Conservation (phyloP, 2,888 invertebrate species). For the Pantelozetes paolii region DNA sequence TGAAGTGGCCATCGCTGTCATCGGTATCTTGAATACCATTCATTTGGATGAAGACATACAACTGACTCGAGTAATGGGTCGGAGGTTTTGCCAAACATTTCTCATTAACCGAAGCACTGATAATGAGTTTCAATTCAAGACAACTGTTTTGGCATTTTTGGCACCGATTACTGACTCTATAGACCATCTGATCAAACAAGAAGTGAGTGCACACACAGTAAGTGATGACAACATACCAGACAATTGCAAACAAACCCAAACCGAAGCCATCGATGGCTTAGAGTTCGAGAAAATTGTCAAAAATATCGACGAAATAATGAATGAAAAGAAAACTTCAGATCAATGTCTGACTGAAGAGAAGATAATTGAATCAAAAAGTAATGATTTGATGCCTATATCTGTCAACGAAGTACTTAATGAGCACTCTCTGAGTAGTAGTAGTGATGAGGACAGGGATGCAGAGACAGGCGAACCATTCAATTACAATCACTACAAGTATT, state of each 20-base stretch:
- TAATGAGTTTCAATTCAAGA: neutral
- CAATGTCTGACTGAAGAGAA: neutral
- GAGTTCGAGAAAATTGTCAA: constrained; percentile 12
- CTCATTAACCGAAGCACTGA: neutral
- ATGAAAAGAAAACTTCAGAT: neutral
- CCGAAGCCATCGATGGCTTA: neutral
- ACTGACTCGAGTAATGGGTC: neutral
- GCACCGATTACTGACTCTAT: constrained; percentile 1
- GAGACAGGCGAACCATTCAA: neutral
- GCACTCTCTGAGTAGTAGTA: neutral
- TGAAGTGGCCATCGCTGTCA: neutral
- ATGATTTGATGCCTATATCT: constrained; percentile 31
- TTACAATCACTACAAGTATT: neutral
- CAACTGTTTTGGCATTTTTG: constrained; percentile 7
- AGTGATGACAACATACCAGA: neutral
- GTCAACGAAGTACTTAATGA: neutral
- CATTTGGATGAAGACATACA: neutral
- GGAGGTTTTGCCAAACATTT: constrained; percentile 21
- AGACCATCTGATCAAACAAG: neutral
- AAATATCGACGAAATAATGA: constrained; percentile 8
- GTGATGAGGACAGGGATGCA: neutral
- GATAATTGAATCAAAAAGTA: neutral
- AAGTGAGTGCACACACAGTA: neutral
- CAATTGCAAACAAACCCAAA: neutral
- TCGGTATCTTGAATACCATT: neutral